These are phyloP conservation scores for Sturmia bella DNA, from an alignment of 2,888 invertebrate genomes.

Conservation along the genomic window DNA sequence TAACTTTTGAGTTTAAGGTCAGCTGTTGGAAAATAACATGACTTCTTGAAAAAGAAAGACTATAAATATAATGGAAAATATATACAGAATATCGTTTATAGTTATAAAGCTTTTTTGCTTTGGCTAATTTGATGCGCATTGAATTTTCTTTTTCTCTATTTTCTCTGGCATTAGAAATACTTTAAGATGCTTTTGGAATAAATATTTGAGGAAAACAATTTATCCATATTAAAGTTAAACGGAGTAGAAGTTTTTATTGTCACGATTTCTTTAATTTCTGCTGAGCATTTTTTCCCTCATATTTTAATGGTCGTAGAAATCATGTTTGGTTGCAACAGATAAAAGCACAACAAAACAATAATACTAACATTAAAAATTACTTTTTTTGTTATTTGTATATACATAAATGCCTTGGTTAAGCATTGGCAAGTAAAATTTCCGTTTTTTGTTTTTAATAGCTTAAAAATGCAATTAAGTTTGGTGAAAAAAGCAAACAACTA, in stretches of 20 bases:
- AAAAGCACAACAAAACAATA: constrained; percentile 27
- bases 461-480: constrained; percentile 52
- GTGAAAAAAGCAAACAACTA: neutral
- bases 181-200: neutral
- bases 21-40: constrained; percentile 39
- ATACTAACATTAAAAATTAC: constrained; percentile 16
- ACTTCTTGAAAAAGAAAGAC: constrained; percentile 3
- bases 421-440: neutral
- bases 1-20: constrained; percentile 36
- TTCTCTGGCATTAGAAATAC: constrained; percentile 2
- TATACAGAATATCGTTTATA: constrained; percentile 21
- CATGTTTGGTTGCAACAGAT: constrained; percentile 13
- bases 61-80: neutral
- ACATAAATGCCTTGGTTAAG: neutral
- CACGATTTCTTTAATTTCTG: constrained; percentile 64
- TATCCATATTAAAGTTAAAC: constrained; percentile 55
- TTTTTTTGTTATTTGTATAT: neutral
- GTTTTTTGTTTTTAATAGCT: neutral
- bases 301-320: constrained; percentile 34
- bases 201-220: constrained; percentile 3
- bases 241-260: constrained; percentile 52
- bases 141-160: constrained; percentile 26
- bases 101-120: neutral
- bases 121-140: constrained; percentile 64
- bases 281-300: neutral